Conservation (phyloP, 2,113 vertebrate genomes). For the Strigops habroptila region DNA sequence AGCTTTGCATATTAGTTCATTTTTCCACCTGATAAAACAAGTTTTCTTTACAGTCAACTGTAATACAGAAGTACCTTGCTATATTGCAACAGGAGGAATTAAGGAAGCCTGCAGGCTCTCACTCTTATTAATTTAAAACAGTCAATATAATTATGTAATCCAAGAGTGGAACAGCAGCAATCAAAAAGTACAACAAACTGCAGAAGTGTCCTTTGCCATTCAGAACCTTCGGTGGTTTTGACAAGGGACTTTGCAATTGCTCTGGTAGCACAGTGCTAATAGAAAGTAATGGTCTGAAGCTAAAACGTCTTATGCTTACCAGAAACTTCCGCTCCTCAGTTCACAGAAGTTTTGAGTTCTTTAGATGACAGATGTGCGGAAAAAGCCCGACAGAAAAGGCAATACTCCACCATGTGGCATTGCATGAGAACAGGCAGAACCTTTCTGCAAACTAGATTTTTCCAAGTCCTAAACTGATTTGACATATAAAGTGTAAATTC, state of each 20-base stretch:
- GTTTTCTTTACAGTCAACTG: neutral
- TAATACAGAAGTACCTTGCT: neutral
- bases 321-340: neutral
- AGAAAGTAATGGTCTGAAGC: neutral
- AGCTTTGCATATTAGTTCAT: neutral
- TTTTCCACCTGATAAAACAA: neutral
- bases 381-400: conserved; percentile 50
- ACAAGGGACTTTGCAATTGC: neutral
- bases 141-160: neutral
- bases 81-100: neutral
- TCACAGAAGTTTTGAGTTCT: neutral
- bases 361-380: neutral
- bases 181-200: neutral
- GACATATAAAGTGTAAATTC: neutral
- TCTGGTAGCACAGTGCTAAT: neutral
- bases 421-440: conserved; percentile 8
- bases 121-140: neutral
- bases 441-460: neutral
- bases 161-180: neutral
- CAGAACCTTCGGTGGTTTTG: neutral
- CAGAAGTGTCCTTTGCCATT: neutral
- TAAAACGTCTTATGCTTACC: neutral
- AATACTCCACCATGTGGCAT: conserved; percentile 78
- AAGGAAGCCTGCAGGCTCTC: neutral
- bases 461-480: neutral